phyloP scores from a whole-genome alignment of 1,140 invertebrate genomes.

The Phymorhynchus buccinoides region DNA sequence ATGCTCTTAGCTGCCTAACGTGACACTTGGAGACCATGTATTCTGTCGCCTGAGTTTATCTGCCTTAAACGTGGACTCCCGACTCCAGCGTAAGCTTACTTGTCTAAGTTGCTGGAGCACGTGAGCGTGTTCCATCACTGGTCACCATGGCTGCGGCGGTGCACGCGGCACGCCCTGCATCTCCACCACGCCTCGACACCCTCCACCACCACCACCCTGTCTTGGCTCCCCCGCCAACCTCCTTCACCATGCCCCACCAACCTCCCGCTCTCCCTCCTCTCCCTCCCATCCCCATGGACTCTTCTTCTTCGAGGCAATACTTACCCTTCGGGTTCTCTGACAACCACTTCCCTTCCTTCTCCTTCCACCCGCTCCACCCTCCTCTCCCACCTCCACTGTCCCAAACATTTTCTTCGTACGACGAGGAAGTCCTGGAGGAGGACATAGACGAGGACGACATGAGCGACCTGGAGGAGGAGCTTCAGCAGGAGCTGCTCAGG shows the following conservation, averaged over 20 bases:
- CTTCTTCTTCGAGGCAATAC: conserved; percentile 4
- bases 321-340: not conserved
- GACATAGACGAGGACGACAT: conserved; percentile 64
- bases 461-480: conserved; percentile 66
- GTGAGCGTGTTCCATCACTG: too few species aligned
- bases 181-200: conserved; percentile 17
- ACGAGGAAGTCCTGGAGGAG: conserved; percentile 44
- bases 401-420: conserved; percentile 13
- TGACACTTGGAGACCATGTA: too few species aligned
- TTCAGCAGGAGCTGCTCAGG: conserved; percentile 46
- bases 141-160: conserved; percentile 33
- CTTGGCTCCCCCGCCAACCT: not conserved
- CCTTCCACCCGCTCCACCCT: not conserved
- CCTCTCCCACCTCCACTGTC: not conserved
- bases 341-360: not conserved
- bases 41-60: too few species aligned
- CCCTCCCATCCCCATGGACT: conserved; percentile 9
- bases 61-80: too few species aligned
- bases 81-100: too few species aligned
- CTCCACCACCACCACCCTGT: conserved; percentile 6
- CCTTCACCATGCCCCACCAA: not conserved
- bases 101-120: too few species aligned
- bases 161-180: conserved; percentile 13
- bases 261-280: not conserved
- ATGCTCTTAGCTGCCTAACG: too few species aligned